Conservation (phyloP, 1,140 invertebrate genomes). For the Drosophila equinoxialis region DNA sequence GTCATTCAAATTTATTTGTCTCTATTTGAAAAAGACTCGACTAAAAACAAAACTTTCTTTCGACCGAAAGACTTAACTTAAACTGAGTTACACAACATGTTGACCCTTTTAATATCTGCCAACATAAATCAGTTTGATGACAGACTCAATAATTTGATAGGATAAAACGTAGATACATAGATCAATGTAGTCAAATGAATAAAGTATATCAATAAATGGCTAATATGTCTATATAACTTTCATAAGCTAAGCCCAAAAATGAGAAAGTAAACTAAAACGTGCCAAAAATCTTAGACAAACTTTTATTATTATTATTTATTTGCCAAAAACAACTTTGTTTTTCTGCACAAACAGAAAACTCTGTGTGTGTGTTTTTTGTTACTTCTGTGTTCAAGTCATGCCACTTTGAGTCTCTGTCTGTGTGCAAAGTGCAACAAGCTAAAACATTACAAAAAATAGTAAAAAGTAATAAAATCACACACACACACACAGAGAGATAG, state of each 20-base stretch:
- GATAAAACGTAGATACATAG: too few species aligned
- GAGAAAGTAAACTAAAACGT: slow-evolving; percentile 5
- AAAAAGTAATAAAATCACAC: slow-evolving; percentile 7
- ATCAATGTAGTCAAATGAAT: too few species aligned
- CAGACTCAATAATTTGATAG: too few species aligned
- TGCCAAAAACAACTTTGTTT: slow-evolving; percentile 3
- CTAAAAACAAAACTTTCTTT: too few species aligned
- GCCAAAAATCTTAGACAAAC: slow-evolving; percentile 10
- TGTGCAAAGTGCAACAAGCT: slow-evolving; percentile 9
- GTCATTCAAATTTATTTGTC: too few species aligned
- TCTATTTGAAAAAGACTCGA: too few species aligned
- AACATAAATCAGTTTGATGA: too few species aligned
- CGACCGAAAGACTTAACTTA: too few species aligned
- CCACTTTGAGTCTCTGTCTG: background rate
- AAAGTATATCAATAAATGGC: background rate
- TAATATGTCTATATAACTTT: background rate
- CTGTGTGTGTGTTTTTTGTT: background rate
- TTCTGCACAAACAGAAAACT: background rate
- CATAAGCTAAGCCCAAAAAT: slow-evolving; percentile 3
- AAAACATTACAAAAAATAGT: slow-evolving; percentile 10
- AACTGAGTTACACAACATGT: too few species aligned
- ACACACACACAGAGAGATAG: background rate
- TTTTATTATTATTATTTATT: background rate
- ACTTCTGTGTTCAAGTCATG: slow-evolving; percentile 1
- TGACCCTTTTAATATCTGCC: too few species aligned